phyloP scores from a whole-genome alignment of 2,888 invertebrate species.

The Himalopsyche kuldschensis region DNA sequence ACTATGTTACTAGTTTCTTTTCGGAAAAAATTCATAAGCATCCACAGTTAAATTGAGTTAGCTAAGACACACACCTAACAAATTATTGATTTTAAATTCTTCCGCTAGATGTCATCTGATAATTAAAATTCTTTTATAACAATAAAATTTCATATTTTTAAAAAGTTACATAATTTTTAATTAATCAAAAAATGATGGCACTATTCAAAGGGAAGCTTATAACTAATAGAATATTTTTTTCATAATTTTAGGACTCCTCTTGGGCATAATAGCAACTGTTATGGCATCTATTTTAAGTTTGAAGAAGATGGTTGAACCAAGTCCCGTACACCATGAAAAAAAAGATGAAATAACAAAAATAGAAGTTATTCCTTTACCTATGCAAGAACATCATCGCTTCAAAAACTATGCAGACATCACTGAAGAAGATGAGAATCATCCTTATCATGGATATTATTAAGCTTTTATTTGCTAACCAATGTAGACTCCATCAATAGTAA shows the following conservation, averaged over 20 bases:
- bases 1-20: not conserved
- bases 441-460: constrained; percentile 21
- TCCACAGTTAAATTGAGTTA: not conserved
- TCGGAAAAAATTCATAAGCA: not conserved
- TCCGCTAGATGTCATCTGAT: not conserved
- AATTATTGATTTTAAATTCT: not conserved
- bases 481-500: too few species aligned
- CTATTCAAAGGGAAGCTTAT: not conserved
- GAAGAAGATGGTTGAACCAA: constrained; percentile 54
- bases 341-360: constrained; percentile 52
- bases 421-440: constrained; percentile 4
- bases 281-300: constrained; percentile 66
- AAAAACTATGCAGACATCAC: constrained; percentile 46
- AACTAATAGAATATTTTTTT: not conserved
- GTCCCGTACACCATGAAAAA: constrained; percentile 46
- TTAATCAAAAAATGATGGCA: too few species aligned
- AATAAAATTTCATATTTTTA: too few species aligned
- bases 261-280: constrained; percentile 56
- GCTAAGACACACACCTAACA: not conserved
- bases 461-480: too few species aligned
- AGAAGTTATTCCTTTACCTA: constrained; percentile 52
- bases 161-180: too few species aligned
- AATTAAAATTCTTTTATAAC: too few species aligned
- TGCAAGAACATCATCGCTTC: constrained; percentile 46
- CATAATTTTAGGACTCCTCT: constrained; percentile 49